Percentiles rank a stretch among this genome's conserved stretches.
Conservation (phyloP, 2,113 vertebrate genomes). For the Peromyscus californicus region DNA sequence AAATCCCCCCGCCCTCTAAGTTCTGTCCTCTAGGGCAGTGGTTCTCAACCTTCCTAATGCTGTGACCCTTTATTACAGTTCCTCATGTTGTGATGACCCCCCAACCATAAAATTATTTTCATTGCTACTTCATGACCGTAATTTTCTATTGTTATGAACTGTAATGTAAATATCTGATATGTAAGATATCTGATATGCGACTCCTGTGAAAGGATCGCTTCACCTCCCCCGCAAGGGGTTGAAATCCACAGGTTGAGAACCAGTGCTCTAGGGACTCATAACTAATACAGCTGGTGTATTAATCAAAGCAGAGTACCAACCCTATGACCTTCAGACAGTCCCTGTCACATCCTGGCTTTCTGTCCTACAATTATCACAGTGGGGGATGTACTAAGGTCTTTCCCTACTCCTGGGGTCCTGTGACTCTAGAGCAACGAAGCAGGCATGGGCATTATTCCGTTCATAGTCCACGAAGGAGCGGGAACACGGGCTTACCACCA, state of each 20-base stretch:
- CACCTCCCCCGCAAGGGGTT: not conserved
- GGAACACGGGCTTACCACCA: conserved; percentile 90
- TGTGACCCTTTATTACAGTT: not conserved
- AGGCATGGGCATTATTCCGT: not conserved
- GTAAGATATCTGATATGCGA: not conserved
- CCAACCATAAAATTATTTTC: not conserved
- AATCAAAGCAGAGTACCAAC: conserved; percentile 22
- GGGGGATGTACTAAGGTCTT: not conserved
- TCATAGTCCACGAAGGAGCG: fast-evolving
- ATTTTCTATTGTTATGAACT: not conserved
- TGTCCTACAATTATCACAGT: fast-evolving
- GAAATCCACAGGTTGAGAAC: not conserved
- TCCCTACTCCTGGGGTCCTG: too few species aligned
- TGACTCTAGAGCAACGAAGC: not conserved
- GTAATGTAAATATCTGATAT: not conserved
- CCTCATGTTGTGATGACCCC: not conserved
- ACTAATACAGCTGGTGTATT: not conserved
- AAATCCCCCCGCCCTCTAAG: not conserved
- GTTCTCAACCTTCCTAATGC: not conserved
- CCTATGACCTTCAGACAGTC: not conserved
- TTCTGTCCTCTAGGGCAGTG: not conserved
- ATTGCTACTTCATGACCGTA: not conserved
- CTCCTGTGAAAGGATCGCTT: not conserved
- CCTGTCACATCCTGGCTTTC: not conserved
- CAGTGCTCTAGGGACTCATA: not conserved